These are phyloP conservation scores for Ectemnius continuus DNA, from an alignment of 2,888 invertebrate species.

Conservation along the genomic window DNA sequence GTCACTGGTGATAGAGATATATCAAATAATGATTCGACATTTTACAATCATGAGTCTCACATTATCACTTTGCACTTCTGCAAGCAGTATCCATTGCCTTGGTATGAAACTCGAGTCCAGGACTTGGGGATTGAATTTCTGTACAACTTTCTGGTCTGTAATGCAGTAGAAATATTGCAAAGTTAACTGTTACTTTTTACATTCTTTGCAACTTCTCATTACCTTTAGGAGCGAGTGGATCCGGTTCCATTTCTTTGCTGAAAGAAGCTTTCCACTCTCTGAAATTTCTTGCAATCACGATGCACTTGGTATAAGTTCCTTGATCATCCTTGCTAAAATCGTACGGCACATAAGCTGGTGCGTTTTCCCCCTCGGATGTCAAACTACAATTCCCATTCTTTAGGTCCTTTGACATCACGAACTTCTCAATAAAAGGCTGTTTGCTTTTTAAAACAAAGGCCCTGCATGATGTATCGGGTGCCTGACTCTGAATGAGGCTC, in stretches of 20 bases:
- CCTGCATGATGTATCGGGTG: slow-evolving; percentile 77
- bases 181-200: background rate
- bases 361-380: slow-evolving; percentile 24
- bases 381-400: background rate
- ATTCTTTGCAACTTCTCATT: background rate
- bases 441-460: slow-evolving; percentile 77
- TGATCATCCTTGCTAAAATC: slow-evolving; percentile 73
- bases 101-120: slow-evolving; percentile 79
- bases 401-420: background rate
- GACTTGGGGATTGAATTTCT: slow-evolving; percentile 79
- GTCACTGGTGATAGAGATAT: background rate
- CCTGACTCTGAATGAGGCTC: slow-evolving; percentile 77
- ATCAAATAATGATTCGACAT: background rate
- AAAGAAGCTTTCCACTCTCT: slow-evolving; percentile 82
- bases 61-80: slow-evolving; percentile 80
- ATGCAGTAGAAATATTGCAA: slow-evolving; percentile 46
- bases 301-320: slow-evolving; percentile 77
- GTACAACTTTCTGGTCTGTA: slow-evolving; percentile 78
- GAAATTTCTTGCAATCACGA: slow-evolving; percentile 82
- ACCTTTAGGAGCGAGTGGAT: slow-evolving; percentile 75
- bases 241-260: slow-evolving; percentile 64
- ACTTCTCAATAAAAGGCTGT: slow-evolving; percentile 69
- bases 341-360: slow-evolving; percentile 74
- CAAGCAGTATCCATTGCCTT: slow-evolving; percentile 82
- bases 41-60: slow-evolving; percentile 72